Conservation (phyloP, 2,888 invertebrate genomes). For the Cryptophagus acutangulus region DNA sequence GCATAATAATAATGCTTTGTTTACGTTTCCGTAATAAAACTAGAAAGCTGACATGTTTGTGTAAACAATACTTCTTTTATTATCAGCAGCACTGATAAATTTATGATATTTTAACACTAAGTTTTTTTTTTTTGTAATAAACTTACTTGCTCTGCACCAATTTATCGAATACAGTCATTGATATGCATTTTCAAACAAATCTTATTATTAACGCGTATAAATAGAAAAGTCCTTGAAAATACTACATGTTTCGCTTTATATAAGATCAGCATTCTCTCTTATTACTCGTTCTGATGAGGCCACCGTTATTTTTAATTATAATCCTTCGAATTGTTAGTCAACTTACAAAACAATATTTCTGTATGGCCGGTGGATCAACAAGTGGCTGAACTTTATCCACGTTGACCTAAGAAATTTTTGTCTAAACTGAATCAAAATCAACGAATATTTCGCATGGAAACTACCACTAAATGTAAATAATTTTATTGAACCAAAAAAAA, state of each 20-base stretch:
- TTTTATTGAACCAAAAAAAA: too few species aligned
- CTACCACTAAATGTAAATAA: too few species aligned
- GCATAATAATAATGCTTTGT: neutral
- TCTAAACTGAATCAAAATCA: too few species aligned
- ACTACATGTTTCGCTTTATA: neutral
- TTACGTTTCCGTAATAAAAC: neutral
- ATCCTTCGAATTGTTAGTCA: neutral
- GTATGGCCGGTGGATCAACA: too few species aligned
- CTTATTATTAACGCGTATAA: conserved; percentile 20
- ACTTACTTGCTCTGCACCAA: conserved; percentile 28
- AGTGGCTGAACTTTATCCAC: too few species aligned
- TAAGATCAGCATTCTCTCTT: conserved; percentile 10
- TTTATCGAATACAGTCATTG: conserved; percentile 20
- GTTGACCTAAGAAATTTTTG: too few species aligned
- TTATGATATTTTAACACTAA: conserved; percentile 8
- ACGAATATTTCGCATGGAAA: too few species aligned
- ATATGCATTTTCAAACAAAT: conserved; percentile 13
- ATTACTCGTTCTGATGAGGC: conserved; percentile 14
- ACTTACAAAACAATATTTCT: neutral
- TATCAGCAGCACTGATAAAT: neutral
- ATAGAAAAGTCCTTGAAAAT: conserved; percentile 33
- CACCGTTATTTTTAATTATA: conserved; percentile 19
- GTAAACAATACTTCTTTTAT: conserved; percentile 16
- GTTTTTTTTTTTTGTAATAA: conserved; percentile 12
- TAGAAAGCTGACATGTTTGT: conserved; percentile 3